Percentiles rank a stretch among this genome's conserved stretches.
Conservation (phyloP, 1,140 invertebrate species). For the Heliothis subflexa region DNA sequence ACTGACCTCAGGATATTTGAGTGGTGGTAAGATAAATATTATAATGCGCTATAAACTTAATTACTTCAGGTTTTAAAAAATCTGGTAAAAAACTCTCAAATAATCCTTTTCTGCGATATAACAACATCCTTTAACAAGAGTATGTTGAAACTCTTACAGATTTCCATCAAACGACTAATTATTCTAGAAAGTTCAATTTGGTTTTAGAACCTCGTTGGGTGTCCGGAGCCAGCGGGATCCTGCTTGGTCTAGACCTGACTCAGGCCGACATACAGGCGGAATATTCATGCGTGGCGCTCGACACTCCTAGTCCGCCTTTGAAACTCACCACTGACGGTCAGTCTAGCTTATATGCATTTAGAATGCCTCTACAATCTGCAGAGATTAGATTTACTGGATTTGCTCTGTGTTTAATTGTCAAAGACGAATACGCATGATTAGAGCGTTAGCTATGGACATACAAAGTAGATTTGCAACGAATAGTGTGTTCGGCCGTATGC, state of each 20-base stretch:
- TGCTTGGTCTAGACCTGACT: constrained; percentile 74
- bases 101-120: no score
- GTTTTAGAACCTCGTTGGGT: constrained; percentile 77
- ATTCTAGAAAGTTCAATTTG: constrained; percentile 12
- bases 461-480: no score
- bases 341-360: constrained; percentile 35
- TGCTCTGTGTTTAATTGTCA: not conserved
- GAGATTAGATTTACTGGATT: not conserved
- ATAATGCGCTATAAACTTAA: no score
- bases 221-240: constrained; percentile 74
- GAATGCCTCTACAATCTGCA: constrained; percentile 5
- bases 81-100: no score
- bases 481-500: no score
- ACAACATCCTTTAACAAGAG: not conserved
- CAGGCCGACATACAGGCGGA: constrained; percentile 81
- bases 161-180: not conserved
- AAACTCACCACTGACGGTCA: constrained; percentile 80
- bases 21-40: constrained; percentile 61
- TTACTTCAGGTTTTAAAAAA: no score
- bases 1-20: constrained; percentile 72
- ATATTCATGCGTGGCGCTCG: constrained; percentile 77
- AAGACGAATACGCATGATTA: not conserved
- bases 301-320: constrained; percentile 68
- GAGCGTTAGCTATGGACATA: not conserved
- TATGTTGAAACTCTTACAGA: not conserved